Percentiles rank a stretch among this genome's conserved stretches.
Conservation (phyloP, 2,888 invertebrate genomes). For the Melanotus villosus region DNA sequence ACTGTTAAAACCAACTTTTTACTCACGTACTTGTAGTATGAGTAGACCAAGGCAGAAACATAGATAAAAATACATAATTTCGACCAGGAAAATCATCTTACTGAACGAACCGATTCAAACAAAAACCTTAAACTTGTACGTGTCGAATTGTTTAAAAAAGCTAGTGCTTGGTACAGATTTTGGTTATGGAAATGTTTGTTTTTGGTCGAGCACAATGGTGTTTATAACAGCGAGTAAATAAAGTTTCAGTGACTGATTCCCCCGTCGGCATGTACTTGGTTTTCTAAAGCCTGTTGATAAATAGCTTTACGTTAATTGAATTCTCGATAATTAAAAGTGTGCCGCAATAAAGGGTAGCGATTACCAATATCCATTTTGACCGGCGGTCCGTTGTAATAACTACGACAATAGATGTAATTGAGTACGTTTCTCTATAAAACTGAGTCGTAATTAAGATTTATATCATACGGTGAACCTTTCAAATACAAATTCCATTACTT, state of each 20-base stretch:
- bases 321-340: not conserved
- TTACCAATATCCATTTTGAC: not conserved
- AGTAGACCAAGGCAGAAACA: no score
- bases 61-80: not conserved
- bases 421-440: not conserved
- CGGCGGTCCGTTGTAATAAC: not conserved
- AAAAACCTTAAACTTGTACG: no score
- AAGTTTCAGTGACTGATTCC: not conserved
- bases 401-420: not conserved
- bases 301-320: not conserved
- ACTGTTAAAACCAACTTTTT: not conserved
- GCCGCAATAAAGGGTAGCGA: not conserved
- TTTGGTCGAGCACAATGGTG: not conserved
- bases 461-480: slow-evolving; percentile 1
- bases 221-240: not conserved
- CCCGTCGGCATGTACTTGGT: not conserved
- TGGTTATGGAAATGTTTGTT: no score
- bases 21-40: not conserved
- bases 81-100: not conserved
- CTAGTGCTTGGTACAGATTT: not conserved
- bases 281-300: not conserved
- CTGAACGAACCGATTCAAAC: no score
- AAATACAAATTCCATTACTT: slow-evolving; percentile 9
- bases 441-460: not conserved
- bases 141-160: not conserved